phyloP scores from a whole-genome alignment of 2,888 invertebrate species.

The Sepioteuthis lessoniana region DNA sequence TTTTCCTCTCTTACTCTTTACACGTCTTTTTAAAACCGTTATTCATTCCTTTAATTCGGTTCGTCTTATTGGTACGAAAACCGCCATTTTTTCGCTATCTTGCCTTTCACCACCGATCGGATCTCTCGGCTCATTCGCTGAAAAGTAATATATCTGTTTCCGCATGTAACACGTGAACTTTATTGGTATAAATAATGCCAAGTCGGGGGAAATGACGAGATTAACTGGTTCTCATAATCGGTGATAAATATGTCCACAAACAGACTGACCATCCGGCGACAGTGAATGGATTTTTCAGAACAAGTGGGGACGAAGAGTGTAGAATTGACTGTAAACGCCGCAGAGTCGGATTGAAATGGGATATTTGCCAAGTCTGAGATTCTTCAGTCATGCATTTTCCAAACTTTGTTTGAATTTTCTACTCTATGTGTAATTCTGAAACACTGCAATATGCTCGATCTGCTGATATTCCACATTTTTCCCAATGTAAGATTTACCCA shows the following conservation, averaged over 20 bases:
- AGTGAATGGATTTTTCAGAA: not conserved
- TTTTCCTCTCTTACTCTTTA: too few relatives aligned
- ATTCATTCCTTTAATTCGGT: not conserved
- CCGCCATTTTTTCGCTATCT: not conserved
- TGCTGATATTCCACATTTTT: not conserved
- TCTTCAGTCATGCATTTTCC: not conserved
- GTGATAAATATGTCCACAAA: conserved; percentile 21
- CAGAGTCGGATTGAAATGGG: not conserved
- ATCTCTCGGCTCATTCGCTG: not conserved
- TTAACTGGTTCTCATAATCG: conserved; percentile 33
- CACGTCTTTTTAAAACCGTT: too few relatives aligned
- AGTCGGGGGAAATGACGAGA: not conserved
- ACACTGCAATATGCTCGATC: too few relatives aligned
- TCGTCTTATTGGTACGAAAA: not conserved
- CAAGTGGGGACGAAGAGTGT: not conserved
- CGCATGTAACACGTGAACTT: conserved; percentile 33
- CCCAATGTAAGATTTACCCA: not conserved
- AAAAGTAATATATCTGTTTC: conserved; percentile 17
- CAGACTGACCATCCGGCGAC: conserved; percentile 33
- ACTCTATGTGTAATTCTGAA: not conserved
- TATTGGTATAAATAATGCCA: conserved; percentile 20
- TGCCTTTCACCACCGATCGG: not conserved
- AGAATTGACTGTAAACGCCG: not conserved
- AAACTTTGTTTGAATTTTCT: not conserved
- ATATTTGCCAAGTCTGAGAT: not conserved